Conservation (phyloP, 64 coral and sea anemone genomes). For the Dendrophyllia cribrosa region DNA sequence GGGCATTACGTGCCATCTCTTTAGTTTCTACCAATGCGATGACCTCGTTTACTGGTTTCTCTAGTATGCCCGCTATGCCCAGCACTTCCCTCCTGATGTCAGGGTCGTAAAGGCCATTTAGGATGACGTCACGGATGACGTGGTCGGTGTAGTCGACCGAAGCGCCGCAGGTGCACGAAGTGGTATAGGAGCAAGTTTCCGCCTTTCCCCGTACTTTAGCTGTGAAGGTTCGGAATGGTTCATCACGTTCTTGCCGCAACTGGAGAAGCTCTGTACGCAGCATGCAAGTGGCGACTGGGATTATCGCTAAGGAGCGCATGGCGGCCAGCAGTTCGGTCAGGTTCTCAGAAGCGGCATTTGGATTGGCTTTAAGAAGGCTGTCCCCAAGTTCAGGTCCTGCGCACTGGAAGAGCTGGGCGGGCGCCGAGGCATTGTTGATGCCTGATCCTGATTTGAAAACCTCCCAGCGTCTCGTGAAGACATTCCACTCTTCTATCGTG, state of each 20-base stretch:
- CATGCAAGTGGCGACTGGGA: conserved; percentile 1
- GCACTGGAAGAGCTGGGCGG: conserved; percentile 58
- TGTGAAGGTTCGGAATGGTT: too few species aligned
- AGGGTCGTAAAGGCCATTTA: too few species aligned
- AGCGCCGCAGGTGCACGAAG: too few species aligned
- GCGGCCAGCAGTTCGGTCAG: not conserved
- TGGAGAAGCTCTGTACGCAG: conserved; percentile 36
- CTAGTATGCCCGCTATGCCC: too few species aligned
- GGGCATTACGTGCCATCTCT: too few species aligned
- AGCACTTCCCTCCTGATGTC: too few species aligned
- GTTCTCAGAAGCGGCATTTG: not conserved
- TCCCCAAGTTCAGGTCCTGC: conserved; percentile 45
- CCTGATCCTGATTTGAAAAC: conserved; percentile 33
- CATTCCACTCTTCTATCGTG: conserved; percentile 53
- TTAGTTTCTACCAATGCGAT: too few species aligned
- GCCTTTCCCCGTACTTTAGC: too few species aligned
- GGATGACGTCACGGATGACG: too few species aligned
- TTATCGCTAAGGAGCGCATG: conserved; percentile 29
- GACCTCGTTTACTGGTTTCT: too few species aligned
- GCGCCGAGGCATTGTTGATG: conserved; percentile 28
- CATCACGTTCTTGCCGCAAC: not conserved
- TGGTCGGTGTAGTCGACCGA: too few species aligned
- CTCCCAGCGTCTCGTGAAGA: conserved; percentile 46
- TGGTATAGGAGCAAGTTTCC: too few species aligned
- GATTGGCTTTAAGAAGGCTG: conserved; percentile 54